Base-by-base conservation (phyloP, 1,140 invertebrate species). In the Lepidotrigona ventralis region DNA sequence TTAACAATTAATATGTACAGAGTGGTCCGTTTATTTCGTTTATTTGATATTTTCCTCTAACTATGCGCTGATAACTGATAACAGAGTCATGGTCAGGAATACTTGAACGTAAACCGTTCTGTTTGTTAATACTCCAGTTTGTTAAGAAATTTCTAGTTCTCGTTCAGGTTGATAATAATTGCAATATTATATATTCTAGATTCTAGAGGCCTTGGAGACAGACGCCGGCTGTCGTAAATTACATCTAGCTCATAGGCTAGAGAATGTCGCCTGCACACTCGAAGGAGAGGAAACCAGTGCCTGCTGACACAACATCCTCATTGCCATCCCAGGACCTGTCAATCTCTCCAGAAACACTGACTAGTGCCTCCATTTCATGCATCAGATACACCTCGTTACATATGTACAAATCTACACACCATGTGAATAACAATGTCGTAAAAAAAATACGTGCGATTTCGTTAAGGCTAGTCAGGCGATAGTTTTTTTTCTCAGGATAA, bases 261-360 rank as follows among this genome's bases (percentile, higher is more conserved):
- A 98, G 93, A 98, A 97, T 93, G 98, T 98, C 89, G 97, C 97
- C 74, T 98, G 97, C 94, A 98, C 97, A 82, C 95, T 98, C 89
- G 97, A 98, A 94, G 97, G 97, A 81, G 97, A 98, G 92, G 95
- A 94, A 89, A 94, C 93, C 70, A 94, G 93, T 90, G 93, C 94
- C 89, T 94, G 93, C 93, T 94, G 93, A 94, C 93, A 93, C 84
- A 90, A 89, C 89, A 89, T 92, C 77, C 88, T 91, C 79, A 85
- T 88, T 85, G 90, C 89, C 85, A 89, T 91, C 89, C 90, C 89
- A 78, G 88, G 88, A 92, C 89, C 90, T 88, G 91, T 91, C 90
- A 91, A 93, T 89, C 86, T 90, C 88, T 91, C 91, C 89, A 90
- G 89, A 91, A 91, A 93, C 90, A 92, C 90, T 92, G 92, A 94